Evolutionary conservation across 1,140 invertebrate genomes (phyloP), one percentile per base, ranked within the genome.

Genomic region (Bombus superbus): DNA sequence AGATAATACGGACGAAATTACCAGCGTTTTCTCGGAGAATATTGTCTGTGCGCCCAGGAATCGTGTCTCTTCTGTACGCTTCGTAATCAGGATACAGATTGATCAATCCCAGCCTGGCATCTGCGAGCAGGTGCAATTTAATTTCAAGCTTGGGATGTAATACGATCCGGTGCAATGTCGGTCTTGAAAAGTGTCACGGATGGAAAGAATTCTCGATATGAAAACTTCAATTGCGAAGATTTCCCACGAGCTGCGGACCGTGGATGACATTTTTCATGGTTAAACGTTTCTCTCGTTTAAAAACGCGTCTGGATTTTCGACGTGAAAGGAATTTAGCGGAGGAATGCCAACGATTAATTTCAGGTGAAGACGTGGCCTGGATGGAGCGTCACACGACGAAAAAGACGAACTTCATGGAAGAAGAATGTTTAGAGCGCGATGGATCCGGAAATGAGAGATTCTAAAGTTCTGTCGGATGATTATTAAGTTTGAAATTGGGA

Each of bases 181-280:
- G 38, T 28, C 40, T 44, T 40, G 11, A n/a, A 11, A 22, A 59
- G 71, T 38, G 35, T 22, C 47, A 62, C 42, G 35, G 42, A 1
- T 18, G 32, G 9, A 25, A 47, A 11, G 32, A 53, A 83, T 83
- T 47, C 42, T 3, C 18, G 35, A 5, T 66, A 47, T 82, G 62
- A 68, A 62, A 77, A 76, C 64, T 83, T 35, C 81, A 83, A 53
- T 83, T 28, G 73, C 18, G 4, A 83, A 32, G 81, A 83, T 76
- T 38, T 75, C 35, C 44, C 71, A 62, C 59, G 71, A 74, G 53
- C 22, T 47, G 15, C 4, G 5, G 11, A 0, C 4, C 32, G 3
- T 8, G 15, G 22, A 9, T 22, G 59, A 76, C 42, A 83, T 83
- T 83, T 77, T 68, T 68, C 81, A 28, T 5, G 64, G 73, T 66